These are phyloP conservation scores for Acanthopagrus latus DNA, from an alignment of 2,797 vertebrate genomes.

Conservation along the genomic window DNA sequence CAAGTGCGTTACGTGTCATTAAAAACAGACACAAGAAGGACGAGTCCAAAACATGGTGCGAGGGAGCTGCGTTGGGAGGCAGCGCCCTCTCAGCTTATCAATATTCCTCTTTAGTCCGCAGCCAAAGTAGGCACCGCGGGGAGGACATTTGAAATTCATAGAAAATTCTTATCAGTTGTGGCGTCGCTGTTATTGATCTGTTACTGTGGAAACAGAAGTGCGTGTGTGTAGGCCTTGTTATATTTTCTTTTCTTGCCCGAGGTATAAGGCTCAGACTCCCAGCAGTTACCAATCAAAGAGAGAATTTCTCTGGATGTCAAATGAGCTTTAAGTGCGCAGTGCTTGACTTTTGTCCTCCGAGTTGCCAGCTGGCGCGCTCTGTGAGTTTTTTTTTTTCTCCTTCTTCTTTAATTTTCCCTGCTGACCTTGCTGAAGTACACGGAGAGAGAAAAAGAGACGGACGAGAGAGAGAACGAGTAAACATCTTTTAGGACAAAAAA, in stretches of 20 bases:
- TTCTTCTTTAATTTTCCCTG: conserved; percentile 39
- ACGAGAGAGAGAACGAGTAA: conserved; percentile 50
- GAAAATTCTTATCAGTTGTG: conserved; percentile 78
- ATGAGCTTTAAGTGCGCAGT: conserved; percentile 57
- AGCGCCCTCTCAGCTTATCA: conserved; percentile 53
- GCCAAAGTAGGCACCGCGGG: conserved; percentile 64
- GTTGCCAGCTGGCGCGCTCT: conserved; percentile 59
- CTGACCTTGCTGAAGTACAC: conserved; percentile 74
- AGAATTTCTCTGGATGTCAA: conserved; percentile 44
- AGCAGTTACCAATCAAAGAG: conserved; percentile 60
- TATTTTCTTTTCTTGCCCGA: conserved; percentile 46
- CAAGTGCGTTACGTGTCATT: conserved; percentile 22
- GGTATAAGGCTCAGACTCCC: conserved; percentile 50
- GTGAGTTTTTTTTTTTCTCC: conserved; percentile 22
- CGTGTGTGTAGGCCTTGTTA: conserved; percentile 21
- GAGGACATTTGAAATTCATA: conserved; percentile 81
- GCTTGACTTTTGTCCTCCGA: conserved; percentile 66
- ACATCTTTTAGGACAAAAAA: conserved; percentile 73
- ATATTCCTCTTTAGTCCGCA: conserved; percentile 72
- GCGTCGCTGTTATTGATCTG: conserved; percentile 74
- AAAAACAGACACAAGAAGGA: conserved; percentile 14
- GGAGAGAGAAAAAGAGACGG: conserved; percentile 39
- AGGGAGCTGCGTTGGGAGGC: conserved; percentile 32
- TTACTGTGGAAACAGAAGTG: conserved; percentile 69
- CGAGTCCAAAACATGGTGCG: conserved; percentile 46